Evolutionary conservation across 2,888 invertebrate species (phyloP).

Genomic region (Philonicus albiceps): DNA sequence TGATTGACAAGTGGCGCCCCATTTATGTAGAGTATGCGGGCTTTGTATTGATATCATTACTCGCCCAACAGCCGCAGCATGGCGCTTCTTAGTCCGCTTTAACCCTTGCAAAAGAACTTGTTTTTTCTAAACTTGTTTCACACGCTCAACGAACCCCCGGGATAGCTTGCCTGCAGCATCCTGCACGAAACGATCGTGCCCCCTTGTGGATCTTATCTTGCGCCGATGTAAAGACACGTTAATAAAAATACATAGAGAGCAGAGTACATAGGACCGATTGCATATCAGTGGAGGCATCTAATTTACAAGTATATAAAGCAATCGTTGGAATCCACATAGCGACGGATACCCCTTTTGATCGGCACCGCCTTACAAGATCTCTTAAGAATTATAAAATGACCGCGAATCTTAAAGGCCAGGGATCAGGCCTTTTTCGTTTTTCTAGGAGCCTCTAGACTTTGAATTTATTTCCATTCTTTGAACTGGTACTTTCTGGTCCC

Average conservation of each 20-base stretch:
- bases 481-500: not conserved
- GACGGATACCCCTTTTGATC: slow-evolving; percentile 1
- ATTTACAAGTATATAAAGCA: slow-evolving; percentile 38
- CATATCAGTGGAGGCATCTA: slow-evolving; percentile 13
- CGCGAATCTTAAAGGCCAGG: slow-evolving; percentile 4
- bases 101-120: not conserved
- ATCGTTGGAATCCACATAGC: slow-evolving; percentile 30
- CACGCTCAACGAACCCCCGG: not conserved
- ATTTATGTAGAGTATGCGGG: not conserved
- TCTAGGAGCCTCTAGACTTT: slow-evolving; percentile 12
- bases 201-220: not conserved
- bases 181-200: not conserved
- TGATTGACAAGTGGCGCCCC: slow-evolving; percentile 39
- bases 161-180: not conserved
- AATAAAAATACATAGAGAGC: slow-evolving; percentile 5
- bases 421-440: slow-evolving; percentile 17
- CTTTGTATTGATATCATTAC: not conserved
- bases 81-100: not conserved
- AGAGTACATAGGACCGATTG: not conserved
- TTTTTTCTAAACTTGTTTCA: slow-evolving; percentile 10
- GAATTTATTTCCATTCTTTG: slow-evolving; percentile 23
- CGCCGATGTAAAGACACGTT: not conserved
- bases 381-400: not conserved
- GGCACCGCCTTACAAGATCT: slow-evolving; percentile 27
- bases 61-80: not conserved